These are phyloP conservation scores for Mamestra configurata DNA, from an alignment of 1,140 invertebrate genomes.

Conservation along the genomic window DNA sequence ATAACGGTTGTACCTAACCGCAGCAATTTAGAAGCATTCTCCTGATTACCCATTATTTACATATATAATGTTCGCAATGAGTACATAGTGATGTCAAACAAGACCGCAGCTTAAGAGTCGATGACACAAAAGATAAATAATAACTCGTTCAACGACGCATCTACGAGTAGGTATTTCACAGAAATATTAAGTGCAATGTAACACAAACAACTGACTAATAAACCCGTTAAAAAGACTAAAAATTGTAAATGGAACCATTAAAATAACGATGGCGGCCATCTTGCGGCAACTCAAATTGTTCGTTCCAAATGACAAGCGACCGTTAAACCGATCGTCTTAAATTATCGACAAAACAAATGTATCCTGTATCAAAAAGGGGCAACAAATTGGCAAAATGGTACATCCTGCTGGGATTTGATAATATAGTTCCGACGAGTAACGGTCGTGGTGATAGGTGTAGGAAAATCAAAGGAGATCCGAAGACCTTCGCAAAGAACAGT, in stretches of 20 bases:
- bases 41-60: constrained; percentile 31
- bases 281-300: constrained; percentile 28
- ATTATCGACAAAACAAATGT: constrained; percentile 61
- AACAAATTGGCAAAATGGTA: constrained; percentile 77
- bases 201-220: constrained; percentile 31
- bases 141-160: constrained; percentile 1
- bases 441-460: neutral
- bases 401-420: constrained; percentile 70
- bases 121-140: constrained; percentile 39
- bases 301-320: constrained; percentile 27
- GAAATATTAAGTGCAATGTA: constrained; percentile 19
- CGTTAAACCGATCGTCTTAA: constrained; percentile 50
- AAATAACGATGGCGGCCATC: constrained; percentile 13
- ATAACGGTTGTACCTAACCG: neutral
- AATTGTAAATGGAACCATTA: constrained; percentile 16
- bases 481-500: neutral
- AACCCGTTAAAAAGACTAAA: neutral
- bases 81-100: constrained; percentile 37
- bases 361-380: constrained; percentile 77
- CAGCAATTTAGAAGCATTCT: neutral
- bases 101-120: constrained; percentile 2
- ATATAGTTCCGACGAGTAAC: constrained; percentile 45
- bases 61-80: constrained; percentile 16
- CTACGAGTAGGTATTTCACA: too few relatives aligned
- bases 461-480: constrained; percentile 1